Conservation (phyloP, 2,113 vertebrate genomes). For the Embiotoca jacksoni region DNA sequence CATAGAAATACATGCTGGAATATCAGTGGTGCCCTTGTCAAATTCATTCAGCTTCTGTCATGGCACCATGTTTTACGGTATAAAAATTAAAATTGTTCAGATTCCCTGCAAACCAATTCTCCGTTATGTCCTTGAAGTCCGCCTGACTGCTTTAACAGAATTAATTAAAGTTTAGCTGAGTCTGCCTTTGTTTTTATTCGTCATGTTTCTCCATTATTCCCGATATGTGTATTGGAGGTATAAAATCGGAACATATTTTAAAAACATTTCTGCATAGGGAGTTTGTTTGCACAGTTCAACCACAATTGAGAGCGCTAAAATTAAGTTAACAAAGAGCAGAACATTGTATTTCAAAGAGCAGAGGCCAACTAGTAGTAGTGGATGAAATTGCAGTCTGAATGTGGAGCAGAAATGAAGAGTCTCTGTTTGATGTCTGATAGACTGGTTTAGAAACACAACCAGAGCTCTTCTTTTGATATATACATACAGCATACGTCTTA, state of each 20-base stretch:
- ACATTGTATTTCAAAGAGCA: slow-evolving; percentile 47
- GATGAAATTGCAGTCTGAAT: slow-evolving; percentile 8
- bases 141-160: not conserved
- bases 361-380: not conserved
- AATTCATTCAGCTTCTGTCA: slow-evolving; percentile 70
- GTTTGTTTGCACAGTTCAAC: slow-evolving; percentile 55
- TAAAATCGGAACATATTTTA: slow-evolving; percentile 15
- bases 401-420: slow-evolving; percentile 6
- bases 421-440: slow-evolving; percentile 17
- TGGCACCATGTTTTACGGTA: slow-evolving; percentile 19
- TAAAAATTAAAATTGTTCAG: slow-evolving; percentile 12
- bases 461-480: not conserved
- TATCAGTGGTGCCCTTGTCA: slow-evolving; percentile 73
- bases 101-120: not conserved
- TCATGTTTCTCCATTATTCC: slow-evolving; percentile 8
- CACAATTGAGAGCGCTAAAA: slow-evolving; percentile 43
- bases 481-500: not conserved
- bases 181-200: slow-evolving; percentile 5
- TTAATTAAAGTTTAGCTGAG: not conserved
- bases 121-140: not conserved
- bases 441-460: not conserved
- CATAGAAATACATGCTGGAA: slow-evolving; percentile 68
- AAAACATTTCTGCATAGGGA: not conserved
- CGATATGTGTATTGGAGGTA: not conserved
- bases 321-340: slow-evolving; percentile 46